phyloP scores from a whole-genome alignment of 2,797 vertebrate genomes.

The Melanotaenia trifasciata region DNA sequence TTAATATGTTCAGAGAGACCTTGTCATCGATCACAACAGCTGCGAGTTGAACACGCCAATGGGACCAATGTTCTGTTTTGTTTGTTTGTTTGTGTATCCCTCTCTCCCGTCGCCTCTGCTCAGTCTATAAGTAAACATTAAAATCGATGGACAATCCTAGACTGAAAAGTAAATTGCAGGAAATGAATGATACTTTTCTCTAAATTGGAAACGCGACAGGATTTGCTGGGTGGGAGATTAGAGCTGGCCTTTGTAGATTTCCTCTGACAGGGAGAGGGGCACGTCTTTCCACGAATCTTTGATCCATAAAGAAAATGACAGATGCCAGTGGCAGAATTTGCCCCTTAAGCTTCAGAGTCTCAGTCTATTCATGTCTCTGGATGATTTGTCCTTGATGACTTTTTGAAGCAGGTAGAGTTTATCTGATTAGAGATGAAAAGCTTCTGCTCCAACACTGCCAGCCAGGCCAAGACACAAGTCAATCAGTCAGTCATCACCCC shows the following conservation, averaged over 20 bases:
- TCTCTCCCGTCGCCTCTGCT: slow-evolving; percentile 46
- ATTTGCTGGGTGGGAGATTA: slow-evolving; percentile 83
- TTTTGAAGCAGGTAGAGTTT: slow-evolving; percentile 77
- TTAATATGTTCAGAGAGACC: slow-evolving; percentile 86
- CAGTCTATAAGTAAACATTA: slow-evolving; percentile 89
- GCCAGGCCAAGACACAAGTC: slow-evolving; percentile 45
- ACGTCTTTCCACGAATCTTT: slow-evolving; percentile 77
- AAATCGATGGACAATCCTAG: slow-evolving; percentile 95
- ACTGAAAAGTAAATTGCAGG: slow-evolving; percentile 87
- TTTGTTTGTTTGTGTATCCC: slow-evolving; percentile 67
- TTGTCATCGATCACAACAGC: slow-evolving; percentile 85
- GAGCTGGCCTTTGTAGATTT: slow-evolving; percentile 76
- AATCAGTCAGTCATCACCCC: slow-evolving; percentile 50
- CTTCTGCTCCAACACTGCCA: slow-evolving; percentile 43
- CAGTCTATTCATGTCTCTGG: slow-evolving; percentile 75
- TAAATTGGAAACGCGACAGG: slow-evolving; percentile 82
- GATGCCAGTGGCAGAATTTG: slow-evolving; percentile 72
- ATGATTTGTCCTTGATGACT: slow-evolving; percentile 79
- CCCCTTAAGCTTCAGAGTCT: slow-evolving; percentile 69
- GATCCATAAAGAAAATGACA: slow-evolving; percentile 77
- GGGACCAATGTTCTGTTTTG: slow-evolving; percentile 74
- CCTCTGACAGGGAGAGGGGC: slow-evolving; percentile 70
- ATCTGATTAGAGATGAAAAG: slow-evolving; percentile 75
- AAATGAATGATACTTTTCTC: slow-evolving; percentile 85
- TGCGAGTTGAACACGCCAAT: slow-evolving; percentile 73